Evolutionary conservation across 1,140 invertebrate species (phyloP), one percentile per base, ranked within the genome.

Genomic region (Drosophila miranda): DNA sequence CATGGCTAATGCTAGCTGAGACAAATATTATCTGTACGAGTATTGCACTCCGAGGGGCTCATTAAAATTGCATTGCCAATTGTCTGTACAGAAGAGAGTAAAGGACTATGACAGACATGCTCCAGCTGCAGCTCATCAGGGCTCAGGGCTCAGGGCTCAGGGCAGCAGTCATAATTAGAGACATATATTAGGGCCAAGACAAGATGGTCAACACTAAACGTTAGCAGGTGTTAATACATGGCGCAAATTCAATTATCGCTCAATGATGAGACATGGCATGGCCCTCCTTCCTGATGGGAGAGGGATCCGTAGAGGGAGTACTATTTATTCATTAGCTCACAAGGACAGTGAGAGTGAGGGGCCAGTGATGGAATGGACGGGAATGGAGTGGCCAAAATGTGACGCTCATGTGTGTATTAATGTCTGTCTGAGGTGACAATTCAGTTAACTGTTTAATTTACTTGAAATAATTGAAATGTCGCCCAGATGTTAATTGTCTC

Each of bases 401-500:
- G 23, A 48, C 58, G 46, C 41, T 28, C 44, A 21, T 62, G 50
- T 52, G 41, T 69, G 54, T 49, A 46, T 9, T 8, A 9, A 9
- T 45, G 56, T 48, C 23, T 16, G 49, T 55, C 13, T 49, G 67
- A 67, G 76, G 79, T 69, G 84, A 77, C 73, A 84, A 89, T 84
- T 89, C 79, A 68, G 76, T 80, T 84, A 89, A 72, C 74, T 89
- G 77, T 54, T 81, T 89, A 89, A 89, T 89, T 89, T 84, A 71
- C 84, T 69, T 75, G 70, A 89, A 89, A 89, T 89, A 89, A 89
- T 82, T 82, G 77, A 79, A 82, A 68, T 70, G 68, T 50, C 30
- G 23, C 61, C 61, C 7, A 49, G 30, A 49, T 34, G 62, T 55
- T 68, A 67, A 67, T 55, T 68, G 61, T 55, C 6, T n/a, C 50